These are phyloP conservation scores for Heliothis peltigera DNA, from an alignment of 2,888 invertebrate species.

Conservation along the genomic window DNA sequence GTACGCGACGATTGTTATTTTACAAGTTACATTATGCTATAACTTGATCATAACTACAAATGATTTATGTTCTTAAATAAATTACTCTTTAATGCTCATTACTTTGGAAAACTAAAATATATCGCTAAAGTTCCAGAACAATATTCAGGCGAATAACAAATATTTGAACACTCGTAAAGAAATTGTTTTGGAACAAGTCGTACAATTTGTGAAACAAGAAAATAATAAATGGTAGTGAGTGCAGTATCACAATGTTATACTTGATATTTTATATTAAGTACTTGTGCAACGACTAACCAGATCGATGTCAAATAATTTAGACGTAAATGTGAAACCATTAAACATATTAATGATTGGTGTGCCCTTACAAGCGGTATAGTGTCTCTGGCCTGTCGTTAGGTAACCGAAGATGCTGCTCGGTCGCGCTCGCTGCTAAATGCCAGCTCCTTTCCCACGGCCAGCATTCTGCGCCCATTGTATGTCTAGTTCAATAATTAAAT, in stretches of 20 bases:
- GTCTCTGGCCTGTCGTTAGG: slow-evolving; percentile 65
- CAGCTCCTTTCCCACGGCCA: slow-evolving; percentile 80
- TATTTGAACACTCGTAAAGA: slow-evolving; percentile 23
- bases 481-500: slow-evolving; percentile 80
- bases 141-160: slow-evolving; percentile 18
- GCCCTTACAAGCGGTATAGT: slow-evolving; percentile 45
- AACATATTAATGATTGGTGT: slow-evolving; percentile 48
- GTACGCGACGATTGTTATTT: slow-evolving; percentile 30
- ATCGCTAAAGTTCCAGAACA: slow-evolving; percentile 33
- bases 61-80: slow-evolving; percentile 6
- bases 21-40: slow-evolving; percentile 10
- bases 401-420: slow-evolving; percentile 72
- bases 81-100: slow-evolving; percentile 19
- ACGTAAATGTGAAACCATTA: slow-evolving; percentile 50
- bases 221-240: slow-evolving; percentile 25
- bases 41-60: slow-evolving; percentile 8
- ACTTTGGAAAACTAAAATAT: slow-evolving; percentile 31
- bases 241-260: slow-evolving; percentile 24
- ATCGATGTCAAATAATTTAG: slow-evolving; percentile 17
- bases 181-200: slow-evolving; percentile 27
- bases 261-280: slow-evolving; percentile 16
- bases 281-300: slow-evolving; percentile 21
- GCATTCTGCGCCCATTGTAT: slow-evolving; percentile 74
- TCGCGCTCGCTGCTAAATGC: slow-evolving; percentile 71
- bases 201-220: slow-evolving; percentile 36